Evolutionary conservation across 2,797 vertebrate species (phyloP), one percentile per base, ranked within the genome.

Genomic region (Capromys pilorides): DNA sequence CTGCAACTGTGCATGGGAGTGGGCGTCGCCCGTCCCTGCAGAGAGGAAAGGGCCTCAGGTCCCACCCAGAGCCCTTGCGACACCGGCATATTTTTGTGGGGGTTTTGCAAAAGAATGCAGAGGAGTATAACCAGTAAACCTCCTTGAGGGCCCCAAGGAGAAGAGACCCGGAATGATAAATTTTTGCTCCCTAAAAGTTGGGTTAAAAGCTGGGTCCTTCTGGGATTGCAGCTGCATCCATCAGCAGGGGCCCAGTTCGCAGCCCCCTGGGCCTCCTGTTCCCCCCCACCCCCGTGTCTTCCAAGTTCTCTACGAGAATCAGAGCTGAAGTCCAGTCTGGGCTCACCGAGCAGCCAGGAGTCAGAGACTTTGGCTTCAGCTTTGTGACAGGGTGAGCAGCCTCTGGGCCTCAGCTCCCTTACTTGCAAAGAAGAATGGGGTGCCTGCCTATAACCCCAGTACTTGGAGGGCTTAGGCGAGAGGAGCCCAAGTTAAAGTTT

Each of bases 111-210:
- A 3, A 67, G 13, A 28, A 88, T 61, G 5, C 16, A 7, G 16
- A 6, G 6, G 4, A 1, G 1, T 8, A 9, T 69, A 54, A 2
- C 24, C 5, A 4, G 14, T 18, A 77, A 4, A 24, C 8, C 5
- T 2, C 0, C 39, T n/a, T 5, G 19, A n/a, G 22, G 14, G 33
- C 45, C 57, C 33, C 22, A 78, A 6, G 7, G 22, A 45, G 33
- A 59, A 75, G 69, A 57, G 45, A 28, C 8, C 0, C 3, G 9
- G 61, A 22, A 41, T 10, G 13, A 21, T 14, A 57, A 82, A 45
- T 14, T 57, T 33, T 51, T 5, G 28, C 77, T 33, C 81, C 33
- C 9, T 5, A 16, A n/a, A 13, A 31, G 45, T 71, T n/a, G 51
- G 36, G 41, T 21, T 66, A 31, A 83, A 77, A 93, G 39, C 57